These are phyloP conservation scores for Criorhina ranunculi DNA, from an alignment of 2,888 invertebrate genomes.

Conservation along the genomic window DNA sequence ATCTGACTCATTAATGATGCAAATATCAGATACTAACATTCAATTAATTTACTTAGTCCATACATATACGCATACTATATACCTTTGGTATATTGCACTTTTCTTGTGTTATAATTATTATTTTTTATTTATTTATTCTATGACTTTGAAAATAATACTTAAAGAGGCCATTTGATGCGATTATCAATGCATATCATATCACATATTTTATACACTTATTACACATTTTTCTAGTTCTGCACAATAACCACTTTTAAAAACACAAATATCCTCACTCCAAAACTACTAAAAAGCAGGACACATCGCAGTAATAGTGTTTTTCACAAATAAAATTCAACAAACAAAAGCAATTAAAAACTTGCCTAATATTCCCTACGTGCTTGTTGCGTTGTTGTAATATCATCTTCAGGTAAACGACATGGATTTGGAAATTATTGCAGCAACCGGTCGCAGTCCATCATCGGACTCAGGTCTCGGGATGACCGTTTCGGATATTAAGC, in stretches of 20 bases:
- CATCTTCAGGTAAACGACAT: constrained; percentile 84
- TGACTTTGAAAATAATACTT: not conserved
- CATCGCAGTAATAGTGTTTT: constrained; percentile 50
- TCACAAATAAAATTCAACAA: constrained; percentile 47
- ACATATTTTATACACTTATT: constrained; percentile 18
- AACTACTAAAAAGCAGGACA: constrained; percentile 36
- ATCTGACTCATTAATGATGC: too few species aligned
- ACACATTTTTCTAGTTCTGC: constrained; percentile 58
- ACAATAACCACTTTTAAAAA: constrained; percentile 24
- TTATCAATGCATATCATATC: constrained; percentile 14
- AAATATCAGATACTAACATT: too few species aligned
- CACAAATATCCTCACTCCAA: constrained; percentile 21
- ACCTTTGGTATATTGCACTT: constrained; percentile 21
- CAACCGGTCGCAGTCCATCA: constrained; percentile 92
- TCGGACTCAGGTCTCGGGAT: constrained; percentile 98
- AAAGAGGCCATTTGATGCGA: constrained; percentile 9
- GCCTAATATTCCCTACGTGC: constrained; percentile 68
- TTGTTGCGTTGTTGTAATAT: constrained; percentile 80
- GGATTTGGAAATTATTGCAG: constrained; percentile 84
- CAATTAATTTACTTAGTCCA: too few species aligned
- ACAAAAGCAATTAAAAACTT: constrained; percentile 32
- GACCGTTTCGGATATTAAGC: constrained; percentile 91
- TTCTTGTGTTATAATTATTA: not conserved
- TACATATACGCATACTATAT: too few species aligned
- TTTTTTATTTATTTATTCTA: not conserved